A percentile compares a stretch with the other conserved stretches of the same genome.
Evolutionary conservation across 1,140 invertebrate genomes (phyloP).

Genomic region (Lanistes nyassanus): DNA sequence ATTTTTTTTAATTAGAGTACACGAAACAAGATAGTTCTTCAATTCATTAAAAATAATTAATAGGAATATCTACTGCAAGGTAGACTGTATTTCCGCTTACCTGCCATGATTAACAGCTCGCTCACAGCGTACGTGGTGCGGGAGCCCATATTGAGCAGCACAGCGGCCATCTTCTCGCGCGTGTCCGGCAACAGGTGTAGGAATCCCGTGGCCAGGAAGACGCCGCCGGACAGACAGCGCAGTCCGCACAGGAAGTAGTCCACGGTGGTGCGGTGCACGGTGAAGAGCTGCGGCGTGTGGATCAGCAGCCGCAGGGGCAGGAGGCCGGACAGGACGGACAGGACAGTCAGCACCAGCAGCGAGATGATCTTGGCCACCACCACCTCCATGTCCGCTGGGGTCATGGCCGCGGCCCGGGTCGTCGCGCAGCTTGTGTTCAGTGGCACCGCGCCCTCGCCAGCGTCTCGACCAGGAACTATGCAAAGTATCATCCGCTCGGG

Average conservation of each 20-base stretch:
- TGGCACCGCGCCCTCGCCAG: neutral
- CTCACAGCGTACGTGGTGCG: constrained; percentile 68
- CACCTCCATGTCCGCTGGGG: constrained; percentile 29
- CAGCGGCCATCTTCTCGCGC: constrained; percentile 59
- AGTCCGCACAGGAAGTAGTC: constrained; percentile 55
- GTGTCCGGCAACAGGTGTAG: constrained; percentile 72
- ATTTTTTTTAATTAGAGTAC: too few species aligned
- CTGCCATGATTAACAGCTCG: constrained; percentile 71
- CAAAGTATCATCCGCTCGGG: too few species aligned
- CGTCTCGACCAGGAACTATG: neutral
- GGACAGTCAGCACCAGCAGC: constrained; percentile 49
- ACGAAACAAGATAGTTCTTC: too few species aligned
- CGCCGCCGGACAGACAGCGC: constrained; percentile 73
- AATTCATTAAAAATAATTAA: too few species aligned
- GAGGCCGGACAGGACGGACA: constrained; percentile 53
- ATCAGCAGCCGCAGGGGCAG: constrained; percentile 52
- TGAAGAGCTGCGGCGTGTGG: constrained; percentile 45
- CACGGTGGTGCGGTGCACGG: constrained; percentile 41
- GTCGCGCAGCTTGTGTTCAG: neutral
- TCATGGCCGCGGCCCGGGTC: constrained; percentile 3
- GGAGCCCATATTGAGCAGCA: constrained; percentile 58
- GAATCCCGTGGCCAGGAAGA: constrained; percentile 72
- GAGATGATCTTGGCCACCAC: constrained; percentile 61
- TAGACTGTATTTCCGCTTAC: too few species aligned
- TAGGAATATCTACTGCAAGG: too few species aligned